Percentiles rank a stretch among this genome's conserved stretches.
These are phyloP conservation scores for Thamnaconus septentrionalis DNA, from an alignment of 2,113 vertebrate species.

Conservation along the genomic window DNA sequence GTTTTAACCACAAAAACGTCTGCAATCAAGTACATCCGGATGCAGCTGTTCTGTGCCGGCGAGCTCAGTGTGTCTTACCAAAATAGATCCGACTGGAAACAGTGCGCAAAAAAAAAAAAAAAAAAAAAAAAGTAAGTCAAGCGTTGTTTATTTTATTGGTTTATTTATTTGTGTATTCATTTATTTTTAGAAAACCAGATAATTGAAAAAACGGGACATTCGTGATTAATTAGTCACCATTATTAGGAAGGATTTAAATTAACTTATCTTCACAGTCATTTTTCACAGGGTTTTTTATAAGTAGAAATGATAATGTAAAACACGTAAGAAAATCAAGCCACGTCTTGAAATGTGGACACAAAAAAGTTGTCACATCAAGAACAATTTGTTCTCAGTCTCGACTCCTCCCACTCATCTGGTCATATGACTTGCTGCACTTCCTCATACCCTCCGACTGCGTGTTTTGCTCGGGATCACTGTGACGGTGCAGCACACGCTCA, in stretches of 20 bases:
- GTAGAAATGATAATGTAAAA: too few relatives aligned
- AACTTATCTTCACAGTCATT: too few relatives aligned
- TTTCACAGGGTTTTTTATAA: too few relatives aligned
- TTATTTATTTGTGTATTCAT: too few relatives aligned
- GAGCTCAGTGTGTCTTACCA: conserved; percentile 3
- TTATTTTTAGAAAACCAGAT: too few relatives aligned
- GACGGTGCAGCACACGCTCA: background rate
- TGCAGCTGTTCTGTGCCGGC: conserved; percentile 1
- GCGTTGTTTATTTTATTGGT: too few relatives aligned
- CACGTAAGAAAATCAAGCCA: too few relatives aligned
- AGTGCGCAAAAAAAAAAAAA: background rate
- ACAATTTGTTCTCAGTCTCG: conserved; percentile 7
- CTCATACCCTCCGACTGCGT: conserved; percentile 36
- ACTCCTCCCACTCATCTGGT: conserved; percentile 38
- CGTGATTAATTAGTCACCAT: too few relatives aligned
- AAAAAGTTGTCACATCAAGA: background rate
- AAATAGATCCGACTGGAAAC: conserved; percentile 62
- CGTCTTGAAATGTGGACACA: too few relatives aligned
- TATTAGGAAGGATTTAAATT: too few relatives aligned
- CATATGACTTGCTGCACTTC: conserved; percentile 63
- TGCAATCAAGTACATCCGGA: background rate
- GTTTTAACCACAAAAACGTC: background rate
- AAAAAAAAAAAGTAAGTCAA: background rate
- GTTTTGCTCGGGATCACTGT: background rate
- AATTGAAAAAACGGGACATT: too few relatives aligned